These are phyloP conservation scores for Diorhabda carinulata DNA, from an alignment of 1,140 invertebrate genomes.

Conservation along the genomic window DNA sequence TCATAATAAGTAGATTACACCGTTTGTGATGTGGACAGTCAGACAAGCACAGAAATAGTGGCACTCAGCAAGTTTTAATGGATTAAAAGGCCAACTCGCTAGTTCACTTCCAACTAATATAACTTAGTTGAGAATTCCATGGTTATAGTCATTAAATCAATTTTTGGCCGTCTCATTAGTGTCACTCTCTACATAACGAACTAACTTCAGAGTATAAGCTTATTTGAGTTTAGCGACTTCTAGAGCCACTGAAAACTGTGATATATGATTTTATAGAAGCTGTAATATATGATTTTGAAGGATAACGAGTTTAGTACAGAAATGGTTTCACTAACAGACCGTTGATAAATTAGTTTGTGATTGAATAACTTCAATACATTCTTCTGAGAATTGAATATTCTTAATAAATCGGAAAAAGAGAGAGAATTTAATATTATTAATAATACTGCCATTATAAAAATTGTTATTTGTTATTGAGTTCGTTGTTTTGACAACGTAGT, in stretches of 20 bases:
- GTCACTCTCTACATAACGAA: not conserved
- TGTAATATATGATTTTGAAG: no score
- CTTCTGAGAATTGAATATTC: no score
- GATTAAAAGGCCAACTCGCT: constrained; percentile 11
- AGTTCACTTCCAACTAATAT: constrained; percentile 8
- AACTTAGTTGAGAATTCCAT: constrained; percentile 2
- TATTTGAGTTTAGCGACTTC: not conserved
- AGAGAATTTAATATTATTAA: no score
- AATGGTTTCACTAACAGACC: no score
- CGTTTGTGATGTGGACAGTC: not conserved
- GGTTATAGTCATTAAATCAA: constrained; percentile 2
- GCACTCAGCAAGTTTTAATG: constrained; percentile 16
- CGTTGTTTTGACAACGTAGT: no score
- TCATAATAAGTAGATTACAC: not conserved
- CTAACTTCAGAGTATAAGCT: not conserved
- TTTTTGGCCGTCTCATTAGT: not conserved
- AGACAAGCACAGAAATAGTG: not conserved
- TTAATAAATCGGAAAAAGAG: no score
- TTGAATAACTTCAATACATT: no score
- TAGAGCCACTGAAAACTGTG: not conserved
- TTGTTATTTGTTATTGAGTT: no score
- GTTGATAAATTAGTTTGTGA: no score
- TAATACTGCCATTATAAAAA: no score
- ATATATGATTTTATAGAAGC: not conserved
- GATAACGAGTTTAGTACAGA: no score